Conservation (phyloP, 2,888 invertebrate genomes). For the Drosophila acutilabella region DNA sequence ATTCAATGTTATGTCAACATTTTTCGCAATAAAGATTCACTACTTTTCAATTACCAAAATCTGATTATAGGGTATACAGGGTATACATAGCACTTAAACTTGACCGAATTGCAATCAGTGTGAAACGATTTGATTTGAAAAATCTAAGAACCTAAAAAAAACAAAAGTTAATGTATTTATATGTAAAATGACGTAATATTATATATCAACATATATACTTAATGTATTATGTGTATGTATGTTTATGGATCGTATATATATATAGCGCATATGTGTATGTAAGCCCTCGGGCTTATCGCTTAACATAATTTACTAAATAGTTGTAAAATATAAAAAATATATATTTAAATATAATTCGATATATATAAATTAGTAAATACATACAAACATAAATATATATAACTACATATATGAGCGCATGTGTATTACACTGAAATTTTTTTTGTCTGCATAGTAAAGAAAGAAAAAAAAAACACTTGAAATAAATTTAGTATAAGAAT, state of each 20-base stretch:
- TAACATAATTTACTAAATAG: slow-evolving; percentile 63
- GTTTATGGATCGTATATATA: slow-evolving; percentile 52
- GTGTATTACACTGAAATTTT: slow-evolving; percentile 58
- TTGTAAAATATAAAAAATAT: slow-evolving; percentile 27
- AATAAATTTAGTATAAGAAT: slow-evolving; percentile 44
- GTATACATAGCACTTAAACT: slow-evolving; percentile 23
- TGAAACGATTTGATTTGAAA: slow-evolving; percentile 58
- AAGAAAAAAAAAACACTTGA: slow-evolving; percentile 26
- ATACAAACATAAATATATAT: slow-evolving; percentile 11
- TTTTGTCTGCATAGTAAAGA: slow-evolving; percentile 61
- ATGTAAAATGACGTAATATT: slow-evolving; percentile 46
- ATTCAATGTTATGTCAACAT: no score
- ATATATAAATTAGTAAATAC: slow-evolving; percentile 14
- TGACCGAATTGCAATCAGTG: slow-evolving; percentile 54
- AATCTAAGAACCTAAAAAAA: slow-evolving; percentile 45
- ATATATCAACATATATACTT: slow-evolving; percentile 28
- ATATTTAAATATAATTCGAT: slow-evolving; percentile 32
- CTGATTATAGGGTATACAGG: slow-evolving; percentile 4
- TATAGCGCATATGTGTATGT: slow-evolving; percentile 60
- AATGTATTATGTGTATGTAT: slow-evolving; percentile 42
- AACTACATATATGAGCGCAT: slow-evolving; percentile 23
- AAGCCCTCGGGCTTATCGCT: slow-evolving; percentile 57
- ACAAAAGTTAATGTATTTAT: slow-evolving; percentile 53
- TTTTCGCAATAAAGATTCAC: background rate
- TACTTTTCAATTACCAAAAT: background rate